phyloP scores from a whole-genome alignment of 2,888 invertebrate genomes.

The Neocrepidodera transversa region DNA sequence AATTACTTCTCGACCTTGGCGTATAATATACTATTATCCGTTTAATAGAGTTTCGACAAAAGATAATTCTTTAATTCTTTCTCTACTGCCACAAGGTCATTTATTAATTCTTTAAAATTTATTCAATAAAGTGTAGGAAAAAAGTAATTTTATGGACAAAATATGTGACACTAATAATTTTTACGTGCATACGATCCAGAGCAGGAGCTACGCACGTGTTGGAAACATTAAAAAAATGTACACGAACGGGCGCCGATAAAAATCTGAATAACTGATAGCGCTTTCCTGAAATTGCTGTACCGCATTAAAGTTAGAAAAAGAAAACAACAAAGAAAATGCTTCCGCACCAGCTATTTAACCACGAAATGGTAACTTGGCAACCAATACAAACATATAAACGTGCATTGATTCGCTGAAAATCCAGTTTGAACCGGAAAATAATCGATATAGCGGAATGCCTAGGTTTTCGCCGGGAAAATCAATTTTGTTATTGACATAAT shows the following conservation, averaged over 20 bases:
- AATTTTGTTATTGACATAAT: constrained; percentile 48
- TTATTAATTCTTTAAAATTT: not conserved
- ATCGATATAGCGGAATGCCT: constrained; percentile 55
- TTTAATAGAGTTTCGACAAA: too few species aligned
- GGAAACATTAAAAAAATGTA: constrained; percentile 37
- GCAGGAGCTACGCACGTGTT: constrained; percentile 36
- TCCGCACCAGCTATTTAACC: constrained; percentile 50
- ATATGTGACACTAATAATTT: constrained; percentile 13
- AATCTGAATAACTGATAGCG: constrained; percentile 47
- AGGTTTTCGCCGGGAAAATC: constrained; percentile 53
- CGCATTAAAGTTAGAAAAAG: constrained; percentile 53
- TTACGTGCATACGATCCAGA: constrained; percentile 19
- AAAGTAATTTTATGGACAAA: too few species aligned
- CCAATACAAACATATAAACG: constrained; percentile 56
- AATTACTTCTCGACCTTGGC: too few species aligned
- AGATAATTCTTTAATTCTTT: too few species aligned
- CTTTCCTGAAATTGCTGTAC: constrained; percentile 49
- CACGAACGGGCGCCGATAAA: constrained; percentile 42
- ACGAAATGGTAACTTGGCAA: constrained; percentile 53
- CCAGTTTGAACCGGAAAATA: constrained; percentile 55
- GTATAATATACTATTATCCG: too few species aligned
- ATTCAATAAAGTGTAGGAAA: not conserved
- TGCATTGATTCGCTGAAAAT: constrained; percentile 58
- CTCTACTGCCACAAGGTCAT: not conserved
- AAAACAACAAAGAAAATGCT: constrained; percentile 52